Evolutionary conservation across 2,113 vertebrate species (phyloP).

Genomic region (Dipodomys merriami): DNA sequence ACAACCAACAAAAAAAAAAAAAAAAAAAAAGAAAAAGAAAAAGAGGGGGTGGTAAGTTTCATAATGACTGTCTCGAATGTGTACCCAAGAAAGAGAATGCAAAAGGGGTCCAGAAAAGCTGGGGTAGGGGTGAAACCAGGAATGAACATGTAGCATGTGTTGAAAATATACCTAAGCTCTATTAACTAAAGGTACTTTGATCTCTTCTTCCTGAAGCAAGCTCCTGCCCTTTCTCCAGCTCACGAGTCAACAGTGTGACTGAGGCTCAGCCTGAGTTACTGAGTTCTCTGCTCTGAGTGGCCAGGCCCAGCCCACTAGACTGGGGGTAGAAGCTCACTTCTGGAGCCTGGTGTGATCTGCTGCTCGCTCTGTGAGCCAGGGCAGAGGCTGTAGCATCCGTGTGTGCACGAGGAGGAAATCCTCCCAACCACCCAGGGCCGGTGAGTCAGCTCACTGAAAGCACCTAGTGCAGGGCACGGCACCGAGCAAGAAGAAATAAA

Average conservation of each 20-base stretch:
- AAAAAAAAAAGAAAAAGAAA: too few species aligned
- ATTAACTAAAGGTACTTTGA: not conserved
- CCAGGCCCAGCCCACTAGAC: too few species aligned
- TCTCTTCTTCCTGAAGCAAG: not conserved
- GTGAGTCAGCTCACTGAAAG: not conserved
- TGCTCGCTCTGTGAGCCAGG: not conserved
- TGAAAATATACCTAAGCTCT: not conserved
- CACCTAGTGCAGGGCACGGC: rapidly evolving
- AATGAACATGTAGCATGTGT: not conserved
- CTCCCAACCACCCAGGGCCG: not conserved
- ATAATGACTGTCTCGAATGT: not conserved
- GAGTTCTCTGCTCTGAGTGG: not conserved
- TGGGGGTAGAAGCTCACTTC: not conserved
- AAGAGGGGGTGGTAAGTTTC: not conserved
- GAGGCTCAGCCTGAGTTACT: rapidly evolving
- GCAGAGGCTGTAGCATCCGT: not conserved
- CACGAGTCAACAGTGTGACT: not conserved
- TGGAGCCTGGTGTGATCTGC: not conserved
- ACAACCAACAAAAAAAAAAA: too few species aligned
- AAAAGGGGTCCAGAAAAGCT: not conserved
- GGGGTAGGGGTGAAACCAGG: not conserved
- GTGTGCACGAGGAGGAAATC: not conserved
- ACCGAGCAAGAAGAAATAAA: not conserved
- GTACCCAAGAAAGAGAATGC: not conserved
- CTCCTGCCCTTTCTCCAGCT: not conserved